Percentiles rank a stretch among this genome's conserved stretches.
phyloP scores from a whole-genome alignment of 53 echinoderm and acorn worm genomes.

The Patiria pectinifera region DNA sequence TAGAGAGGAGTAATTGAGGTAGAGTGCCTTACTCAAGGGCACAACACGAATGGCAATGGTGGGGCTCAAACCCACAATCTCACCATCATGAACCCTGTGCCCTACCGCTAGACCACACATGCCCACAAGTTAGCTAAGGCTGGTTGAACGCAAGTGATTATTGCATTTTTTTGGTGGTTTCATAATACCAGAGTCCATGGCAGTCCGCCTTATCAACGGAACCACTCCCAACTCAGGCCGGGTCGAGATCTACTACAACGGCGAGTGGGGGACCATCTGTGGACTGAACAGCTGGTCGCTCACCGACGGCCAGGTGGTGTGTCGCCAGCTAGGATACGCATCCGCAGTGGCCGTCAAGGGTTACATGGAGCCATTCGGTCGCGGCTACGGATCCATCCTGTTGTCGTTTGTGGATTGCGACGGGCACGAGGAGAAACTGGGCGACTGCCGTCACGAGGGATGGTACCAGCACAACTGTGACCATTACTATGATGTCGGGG shows the following conservation, averaged over 20 bases:
- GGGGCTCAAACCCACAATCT: too few relatives aligned
- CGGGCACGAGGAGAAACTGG: constrained; percentile 9
- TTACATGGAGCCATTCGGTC: constrained; percentile 8
- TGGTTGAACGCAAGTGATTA: neutral
- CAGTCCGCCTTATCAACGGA: constrained; percentile 32
- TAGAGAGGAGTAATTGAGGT: too few relatives aligned
- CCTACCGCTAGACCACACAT: too few relatives aligned
- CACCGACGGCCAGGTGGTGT: constrained; percentile 40
- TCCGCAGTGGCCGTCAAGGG: neutral
- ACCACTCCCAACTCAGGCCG: constrained; percentile 35
- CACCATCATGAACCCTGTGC: too few relatives aligned
- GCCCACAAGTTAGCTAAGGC: neutral
- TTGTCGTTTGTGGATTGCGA: constrained; percentile 42
- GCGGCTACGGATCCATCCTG: constrained; percentile 37
- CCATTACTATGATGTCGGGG: constrained; percentile 28
- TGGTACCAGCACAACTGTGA: constrained; percentile 51
- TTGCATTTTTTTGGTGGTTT: neutral
- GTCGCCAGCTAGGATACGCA: constrained; percentile 33
- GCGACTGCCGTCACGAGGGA: constrained; percentile 31
- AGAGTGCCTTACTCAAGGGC: too few relatives aligned
- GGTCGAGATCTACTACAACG: constrained; percentile 56
- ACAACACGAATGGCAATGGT: too few relatives aligned
- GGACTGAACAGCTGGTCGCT: constrained; percentile 37
- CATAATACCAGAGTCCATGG: constrained; percentile 18
- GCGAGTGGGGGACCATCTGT: constrained; percentile 50